Percentiles rank a stretch among this genome's conserved stretches.
These are phyloP conservation scores for Corythoichthys intestinalis DNA, from an alignment of 2,113 vertebrate genomes.

Conservation along the genomic window DNA sequence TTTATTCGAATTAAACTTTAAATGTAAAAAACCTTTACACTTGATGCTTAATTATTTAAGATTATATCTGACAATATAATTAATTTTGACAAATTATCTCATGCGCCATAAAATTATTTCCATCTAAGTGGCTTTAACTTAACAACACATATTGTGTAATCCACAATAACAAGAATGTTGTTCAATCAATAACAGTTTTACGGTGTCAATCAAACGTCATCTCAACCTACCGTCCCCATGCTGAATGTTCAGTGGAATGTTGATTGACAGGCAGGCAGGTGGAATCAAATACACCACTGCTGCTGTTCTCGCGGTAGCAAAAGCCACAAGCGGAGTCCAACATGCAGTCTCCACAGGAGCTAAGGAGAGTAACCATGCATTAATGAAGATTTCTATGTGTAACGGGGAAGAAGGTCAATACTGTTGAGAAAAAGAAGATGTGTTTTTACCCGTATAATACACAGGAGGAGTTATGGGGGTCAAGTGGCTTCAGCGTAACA, in stretches of 20 bases:
- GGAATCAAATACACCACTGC: conserved; percentile 70
- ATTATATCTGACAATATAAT: not conserved
- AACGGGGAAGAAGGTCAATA: not conserved
- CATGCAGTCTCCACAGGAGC: conserved; percentile 90
- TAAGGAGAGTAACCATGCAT: conserved; percentile 38
- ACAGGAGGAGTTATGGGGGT: conserved; percentile 83
- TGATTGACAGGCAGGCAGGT: conserved; percentile 80
- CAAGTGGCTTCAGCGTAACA: conserved; percentile 75
- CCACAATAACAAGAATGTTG: not conserved
- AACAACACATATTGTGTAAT: too few relatives aligned
- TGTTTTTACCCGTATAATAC: conserved; percentile 77
- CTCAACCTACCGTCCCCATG: conserved; percentile 84
- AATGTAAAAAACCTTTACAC: too few relatives aligned
- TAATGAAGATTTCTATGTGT: not conserved
- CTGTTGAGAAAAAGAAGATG: too few relatives aligned
- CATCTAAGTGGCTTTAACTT: not conserved
- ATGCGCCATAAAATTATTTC: not conserved
- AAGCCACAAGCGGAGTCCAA: conserved; percentile 90
- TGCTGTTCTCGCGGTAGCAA: conserved; percentile 84
- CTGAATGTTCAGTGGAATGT: conserved; percentile 76
- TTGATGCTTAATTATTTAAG: too few relatives aligned
- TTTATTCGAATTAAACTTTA: too few relatives aligned
- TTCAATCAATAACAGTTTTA: not conserved
- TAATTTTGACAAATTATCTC: not conserved
- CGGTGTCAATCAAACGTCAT: not conserved